Percentiles rank a stretch among this genome's conserved stretches.
phyloP scores from a whole-genome alignment of 2,888 invertebrate genomes.

The Pachymerium ferrugineum region DNA sequence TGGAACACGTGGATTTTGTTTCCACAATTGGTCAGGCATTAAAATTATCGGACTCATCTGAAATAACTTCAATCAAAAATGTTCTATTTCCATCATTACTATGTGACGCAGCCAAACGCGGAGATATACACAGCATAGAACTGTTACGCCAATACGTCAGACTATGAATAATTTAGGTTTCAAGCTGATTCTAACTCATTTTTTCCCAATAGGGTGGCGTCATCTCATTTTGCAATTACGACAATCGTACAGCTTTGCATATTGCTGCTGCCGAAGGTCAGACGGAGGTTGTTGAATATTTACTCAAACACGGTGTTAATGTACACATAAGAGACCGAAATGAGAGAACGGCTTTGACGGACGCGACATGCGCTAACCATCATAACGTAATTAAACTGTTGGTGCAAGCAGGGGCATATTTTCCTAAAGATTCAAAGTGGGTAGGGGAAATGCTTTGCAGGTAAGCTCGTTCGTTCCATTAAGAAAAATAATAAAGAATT shows the following conservation, averaged over 20 bases:
- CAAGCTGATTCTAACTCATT: conserved; percentile 34
- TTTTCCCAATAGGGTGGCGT: conserved; percentile 73
- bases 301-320: conserved; percentile 72
- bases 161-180: neutral
- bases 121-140: neutral
- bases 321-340: conserved; percentile 70
- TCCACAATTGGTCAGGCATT: neutral
- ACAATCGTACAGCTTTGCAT: conserved; percentile 72
- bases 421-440: conserved; percentile 56
- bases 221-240: conserved; percentile 65
- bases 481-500: neutral
- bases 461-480: conserved; percentile 41
- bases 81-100: neutral
- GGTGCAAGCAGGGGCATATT: conserved; percentile 67
- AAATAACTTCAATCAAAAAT: neutral
- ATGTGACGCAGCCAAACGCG: neutral
- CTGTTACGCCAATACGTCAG: neutral
- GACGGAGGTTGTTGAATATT: conserved; percentile 60
- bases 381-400: conserved; percentile 57
- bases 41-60: neutral
- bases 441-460: conserved; percentile 64
- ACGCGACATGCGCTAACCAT: conserved; percentile 61
- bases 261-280: conserved; percentile 70
- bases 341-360: conserved; percentile 65
- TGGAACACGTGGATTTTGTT: neutral